Base-by-base conservation (phyloP, 2,797 vertebrate genomes). In the Chelonia mydas region DNA sequence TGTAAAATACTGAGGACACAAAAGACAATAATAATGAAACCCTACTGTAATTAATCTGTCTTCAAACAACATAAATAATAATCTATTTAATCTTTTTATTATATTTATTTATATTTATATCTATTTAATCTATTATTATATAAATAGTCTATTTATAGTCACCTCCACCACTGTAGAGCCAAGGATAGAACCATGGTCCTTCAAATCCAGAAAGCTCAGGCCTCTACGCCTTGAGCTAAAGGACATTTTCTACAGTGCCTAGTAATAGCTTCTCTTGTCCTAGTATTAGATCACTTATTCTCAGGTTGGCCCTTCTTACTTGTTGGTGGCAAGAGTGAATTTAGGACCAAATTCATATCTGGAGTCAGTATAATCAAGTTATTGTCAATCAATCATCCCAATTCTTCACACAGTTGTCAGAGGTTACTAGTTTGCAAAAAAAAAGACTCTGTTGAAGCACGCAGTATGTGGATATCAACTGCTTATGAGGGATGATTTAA, bases 211-310 rank as follows among this genome's bases (percentile, higher is more conserved):
- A 49, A 10, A 23, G 41, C 15, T 54, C 28, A 2, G n/a, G 81
- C 37, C 61, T 9, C 54, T 11, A 45, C 49, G 53, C 11, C 41
- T 1, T 1, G 17, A 1, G 37, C 0, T 0, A 61, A 28, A 57
- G 47, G 80, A 28, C 37, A 72, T 2, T 59, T 84, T 65, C 59
- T 0, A 1, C 10, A 0, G 61, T 54, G 55, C 54, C 54, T 1
- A 0, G 25, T 65, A 74, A 37, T 0, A 1, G 86, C 45, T 74
- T 0, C 25, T 9, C 27, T 10, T 27, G 8, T 1, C 2, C 7
- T 0, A 45, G 1, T 49, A 68, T 19, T 53, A 81, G 0, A 0
- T 0, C 1, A 27, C 47, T 2, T 8, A 51, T 41, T 27, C 37
- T 25, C 61, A 65, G 55, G 10, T 28, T 57, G 55, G 27, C 55